Conservation (phyloP, 35 echinoderm and acorn worm species). For the Patiria miniata region DNA sequence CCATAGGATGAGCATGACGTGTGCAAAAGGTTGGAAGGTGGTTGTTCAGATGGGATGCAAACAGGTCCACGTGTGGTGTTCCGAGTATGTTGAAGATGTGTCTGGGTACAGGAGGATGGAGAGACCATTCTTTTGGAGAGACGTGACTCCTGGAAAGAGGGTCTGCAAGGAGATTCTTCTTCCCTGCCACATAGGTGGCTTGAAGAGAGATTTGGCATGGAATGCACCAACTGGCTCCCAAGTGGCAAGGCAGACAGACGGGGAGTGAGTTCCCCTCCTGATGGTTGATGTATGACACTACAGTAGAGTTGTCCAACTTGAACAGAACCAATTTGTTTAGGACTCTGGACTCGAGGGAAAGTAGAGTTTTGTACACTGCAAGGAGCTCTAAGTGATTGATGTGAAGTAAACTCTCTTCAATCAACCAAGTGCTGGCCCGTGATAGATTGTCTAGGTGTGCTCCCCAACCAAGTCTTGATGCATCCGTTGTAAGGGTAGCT, state of each 20-base stretch:
- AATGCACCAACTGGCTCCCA: slow-evolving; percentile 16
- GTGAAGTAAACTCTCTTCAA: too few relatives aligned
- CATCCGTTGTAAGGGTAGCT: too few relatives aligned
- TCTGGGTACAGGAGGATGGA: not conserved
- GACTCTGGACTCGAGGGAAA: too few relatives aligned
- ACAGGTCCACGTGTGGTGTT: slow-evolving; percentile 45
- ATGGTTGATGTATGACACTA: too few relatives aligned
- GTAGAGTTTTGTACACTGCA: too few relatives aligned
- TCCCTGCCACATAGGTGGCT: slow-evolving; percentile 1
- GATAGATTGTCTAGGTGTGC: too few relatives aligned
- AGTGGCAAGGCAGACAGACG: not conserved
- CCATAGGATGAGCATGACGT: not conserved
- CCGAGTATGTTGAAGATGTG: not conserved
- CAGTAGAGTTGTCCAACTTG: slow-evolving; percentile 15
- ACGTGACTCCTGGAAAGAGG: slow-evolving; percentile 15
- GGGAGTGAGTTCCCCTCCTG: slow-evolving; percentile 11
- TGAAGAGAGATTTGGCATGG: not conserved
- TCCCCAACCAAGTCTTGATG: too few relatives aligned
- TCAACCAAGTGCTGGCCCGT: too few relatives aligned
- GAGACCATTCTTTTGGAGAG: slow-evolving; percentile 15
- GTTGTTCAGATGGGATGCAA: slow-evolving; percentile 29
- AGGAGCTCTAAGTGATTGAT: too few relatives aligned
- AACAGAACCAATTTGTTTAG: not conserved
- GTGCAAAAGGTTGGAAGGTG: slow-evolving; percentile 38
- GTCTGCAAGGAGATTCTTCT: slow-evolving; percentile 28